Evolutionary conservation across 2,797 vertebrate genomes (phyloP).

Genomic region (Choloepus didactylus): DNA sequence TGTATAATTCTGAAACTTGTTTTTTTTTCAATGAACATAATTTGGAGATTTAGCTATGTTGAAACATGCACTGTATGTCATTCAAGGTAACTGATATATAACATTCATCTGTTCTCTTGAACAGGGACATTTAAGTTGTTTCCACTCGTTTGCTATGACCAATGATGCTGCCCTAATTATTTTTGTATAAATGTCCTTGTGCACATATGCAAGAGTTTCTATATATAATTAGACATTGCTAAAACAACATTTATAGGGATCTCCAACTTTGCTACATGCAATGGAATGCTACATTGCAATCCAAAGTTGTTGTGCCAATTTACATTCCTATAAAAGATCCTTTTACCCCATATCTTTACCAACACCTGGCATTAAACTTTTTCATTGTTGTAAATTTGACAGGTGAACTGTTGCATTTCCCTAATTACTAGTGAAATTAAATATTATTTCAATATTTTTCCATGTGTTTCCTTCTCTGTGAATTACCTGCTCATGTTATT

Average conservation of each 20-base stretch:
- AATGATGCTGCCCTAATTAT: background rate
- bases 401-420: background rate
- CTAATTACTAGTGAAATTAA: background rate
- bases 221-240: background rate
- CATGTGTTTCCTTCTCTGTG: background rate
- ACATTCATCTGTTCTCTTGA: background rate
- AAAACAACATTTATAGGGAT: background rate
- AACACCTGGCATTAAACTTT: background rate
- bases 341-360: background rate
- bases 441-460: background rate
- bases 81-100: background rate
- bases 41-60: background rate
- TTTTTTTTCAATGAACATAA: background rate
- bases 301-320: background rate
- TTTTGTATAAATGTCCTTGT: background rate
- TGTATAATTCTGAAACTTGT: background rate
- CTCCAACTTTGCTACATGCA: background rate
- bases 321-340: background rate
- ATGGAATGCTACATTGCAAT: background rate
- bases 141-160: background rate
- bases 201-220: background rate
- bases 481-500: background rate
- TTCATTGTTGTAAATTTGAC: background rate
- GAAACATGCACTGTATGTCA: background rate
- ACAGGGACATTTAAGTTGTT: background rate